phyloP scores from a whole-genome alignment of 2,797 vertebrate genomes.

The Sardinella longiceps region DNA sequence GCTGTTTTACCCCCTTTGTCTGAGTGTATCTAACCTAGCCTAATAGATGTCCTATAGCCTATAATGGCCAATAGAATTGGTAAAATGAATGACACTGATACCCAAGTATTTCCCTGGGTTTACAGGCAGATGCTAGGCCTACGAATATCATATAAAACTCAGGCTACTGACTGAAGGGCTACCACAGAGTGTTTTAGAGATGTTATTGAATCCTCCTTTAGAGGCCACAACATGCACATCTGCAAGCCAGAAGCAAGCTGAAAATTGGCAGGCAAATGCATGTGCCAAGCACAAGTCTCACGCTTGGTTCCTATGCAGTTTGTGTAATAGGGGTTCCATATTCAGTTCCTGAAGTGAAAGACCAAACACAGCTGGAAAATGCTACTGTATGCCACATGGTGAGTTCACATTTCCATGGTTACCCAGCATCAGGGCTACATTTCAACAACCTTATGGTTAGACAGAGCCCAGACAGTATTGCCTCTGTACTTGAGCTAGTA shows the following conservation, averaged over 20 bases:
- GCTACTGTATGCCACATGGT: background rate
- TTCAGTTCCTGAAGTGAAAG: background rate
- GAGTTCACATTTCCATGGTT: slow-evolving; percentile 4
- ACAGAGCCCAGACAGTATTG: background rate
- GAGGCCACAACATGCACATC: background rate
- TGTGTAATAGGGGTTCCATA: background rate
- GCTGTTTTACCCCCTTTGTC: background rate
- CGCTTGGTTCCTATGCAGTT: background rate
- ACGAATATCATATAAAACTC: background rate
- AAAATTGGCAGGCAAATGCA: background rate
- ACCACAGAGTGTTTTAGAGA: background rate
- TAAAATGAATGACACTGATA: background rate
- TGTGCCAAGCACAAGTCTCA: background rate
- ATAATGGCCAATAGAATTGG: background rate
- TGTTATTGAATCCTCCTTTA: background rate
- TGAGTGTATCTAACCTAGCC: too few relatives aligned
- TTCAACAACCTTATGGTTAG: background rate
- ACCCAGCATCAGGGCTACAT: background rate
- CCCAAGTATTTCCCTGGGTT: background rate
- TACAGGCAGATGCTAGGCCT: background rate
- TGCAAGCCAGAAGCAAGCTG: slow-evolving; percentile 5
- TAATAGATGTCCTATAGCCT: too few relatives aligned
- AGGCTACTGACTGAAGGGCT: background rate
- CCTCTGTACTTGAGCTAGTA: background rate
- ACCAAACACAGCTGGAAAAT: slow-evolving; percentile 1